Evolutionary conservation across 37 sponge, comb jelly and placozoan species (phyloP), one percentile per base, ranked within the genome.

Genomic region (Theonella swinhoei): DNA sequence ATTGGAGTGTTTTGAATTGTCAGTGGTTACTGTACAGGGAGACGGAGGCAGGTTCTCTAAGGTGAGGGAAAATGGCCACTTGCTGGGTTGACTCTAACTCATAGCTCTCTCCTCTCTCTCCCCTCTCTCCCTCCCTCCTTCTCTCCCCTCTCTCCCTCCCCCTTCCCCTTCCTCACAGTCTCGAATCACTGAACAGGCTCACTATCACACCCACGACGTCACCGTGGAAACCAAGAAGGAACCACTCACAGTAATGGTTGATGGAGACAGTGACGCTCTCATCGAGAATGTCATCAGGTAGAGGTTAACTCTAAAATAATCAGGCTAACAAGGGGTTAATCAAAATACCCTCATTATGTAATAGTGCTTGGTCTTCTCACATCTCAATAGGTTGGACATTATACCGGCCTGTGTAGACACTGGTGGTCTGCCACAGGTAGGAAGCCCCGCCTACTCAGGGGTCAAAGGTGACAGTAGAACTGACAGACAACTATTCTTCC

Each of bases 201-300:
- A 82, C 26, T 85, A 83, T 42, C 95, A 90, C 42, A 79, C 81
- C 4, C 78, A 80, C 47, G 72, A 86, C 62, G 54, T 93, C 26
- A 39, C 39, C 17, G 24, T 93, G 24, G 94, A 93, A 71, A 70
- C 88, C 22, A 86, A 82, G 72, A 89, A 93, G 34, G 88, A 93
- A 75, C 89, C 86, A 14, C 42, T 93, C 43, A 77, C 87, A 4
- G 87, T 93, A 8, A 89, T 93, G 80, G 65, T 93, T 32, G 90
- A 93, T 63, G 68, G 75, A 19, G 91, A 94, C 29, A 28, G 67
- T 32, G 76, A 79, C 38, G 47, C 32, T 36, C 74, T 90, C 19
- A 33, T 84, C 0, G 94, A 94, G 36, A 90, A 90, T 72, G 94
- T 93, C 28, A 64, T 93, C 63, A 93, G 90, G 90, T 93, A 68